phyloP scores from a whole-genome alignment of 2,888 invertebrate species.

The Arctia plantaginis region DNA sequence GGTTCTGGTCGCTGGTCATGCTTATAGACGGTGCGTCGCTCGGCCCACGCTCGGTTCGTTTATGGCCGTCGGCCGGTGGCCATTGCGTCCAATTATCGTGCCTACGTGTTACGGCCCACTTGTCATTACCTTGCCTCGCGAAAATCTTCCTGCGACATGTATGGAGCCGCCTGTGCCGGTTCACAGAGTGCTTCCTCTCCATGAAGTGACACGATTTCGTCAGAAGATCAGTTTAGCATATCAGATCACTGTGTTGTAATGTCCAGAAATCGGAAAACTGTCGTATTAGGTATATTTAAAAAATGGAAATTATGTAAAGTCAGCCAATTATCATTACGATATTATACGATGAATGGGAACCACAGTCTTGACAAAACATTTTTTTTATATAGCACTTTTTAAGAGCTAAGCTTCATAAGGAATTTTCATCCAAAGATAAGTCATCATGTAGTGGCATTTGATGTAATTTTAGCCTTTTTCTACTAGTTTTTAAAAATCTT shows the following conservation, averaged over 20 bases:
- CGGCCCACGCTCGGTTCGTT: slow-evolving; percentile 78
- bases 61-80: slow-evolving; percentile 80
- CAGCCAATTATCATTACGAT: not conserved
- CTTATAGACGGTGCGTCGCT: slow-evolving; percentile 77
- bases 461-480: too few species aligned
- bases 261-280: not conserved
- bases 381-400: too few species aligned
- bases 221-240: slow-evolving; percentile 44
- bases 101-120: slow-evolving; percentile 83
- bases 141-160: slow-evolving; percentile 76
- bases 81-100: slow-evolving; percentile 84
- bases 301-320: too few species aligned
- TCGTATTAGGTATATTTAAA: not conserved
- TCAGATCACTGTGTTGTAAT: not conserved
- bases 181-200: slow-evolving; percentile 28
- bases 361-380: too few species aligned
- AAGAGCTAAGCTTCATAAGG: not conserved
- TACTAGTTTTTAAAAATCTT: not conserved
- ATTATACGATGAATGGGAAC: too few species aligned
- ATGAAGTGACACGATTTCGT: slow-evolving; percentile 45
- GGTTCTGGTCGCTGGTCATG: slow-evolving; percentile 61
- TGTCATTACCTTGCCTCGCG: slow-evolving; percentile 77
- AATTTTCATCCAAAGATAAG: not conserved
- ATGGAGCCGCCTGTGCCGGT: slow-evolving; percentile 56
- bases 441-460: not conserved